Evolutionary conservation across 2,113 vertebrate species (phyloP).

Genomic region (Orientallactaga bullata): DNA sequence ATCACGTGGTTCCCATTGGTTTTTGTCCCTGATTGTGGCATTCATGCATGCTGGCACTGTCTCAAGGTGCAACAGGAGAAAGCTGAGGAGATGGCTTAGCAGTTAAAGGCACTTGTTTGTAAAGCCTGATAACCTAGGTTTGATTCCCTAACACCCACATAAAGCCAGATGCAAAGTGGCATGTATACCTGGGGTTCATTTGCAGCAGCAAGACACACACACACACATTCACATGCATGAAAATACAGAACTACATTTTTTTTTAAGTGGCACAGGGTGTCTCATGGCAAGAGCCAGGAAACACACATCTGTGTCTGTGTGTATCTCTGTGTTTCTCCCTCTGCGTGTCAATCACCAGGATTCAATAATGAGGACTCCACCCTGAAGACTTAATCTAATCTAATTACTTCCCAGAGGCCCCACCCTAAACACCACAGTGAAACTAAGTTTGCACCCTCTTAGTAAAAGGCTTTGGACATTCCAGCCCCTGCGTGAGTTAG

Average conservation of each 20-base stretch:
- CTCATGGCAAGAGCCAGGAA: neutral
- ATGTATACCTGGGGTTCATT: no score
- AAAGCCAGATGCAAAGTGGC: no score
- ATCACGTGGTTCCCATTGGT: no score
- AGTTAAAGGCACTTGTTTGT: no score
- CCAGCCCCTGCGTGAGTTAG: neutral
- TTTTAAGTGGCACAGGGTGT: neutral
- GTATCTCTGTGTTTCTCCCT: neutral
- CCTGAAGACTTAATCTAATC: neutral
- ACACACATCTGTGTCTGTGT: neutral
- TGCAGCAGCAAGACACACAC: no score
- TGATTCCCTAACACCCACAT: no score
- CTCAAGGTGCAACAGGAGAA: neutral
- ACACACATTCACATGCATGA: no score
- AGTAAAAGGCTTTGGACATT: neutral
- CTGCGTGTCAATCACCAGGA: neutral
- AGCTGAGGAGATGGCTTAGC: no score
- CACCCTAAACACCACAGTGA: neutral
- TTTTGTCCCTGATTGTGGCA: no score
- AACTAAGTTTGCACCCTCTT: neutral
- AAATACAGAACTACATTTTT: no score
- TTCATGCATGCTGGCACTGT: neutral
- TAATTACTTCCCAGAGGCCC: neutral
- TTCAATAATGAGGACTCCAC: neutral
- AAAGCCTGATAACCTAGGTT: no score